phyloP scores from a whole-genome alignment of 2,797 vertebrate genomes.

The Psittacula echo region DNA sequence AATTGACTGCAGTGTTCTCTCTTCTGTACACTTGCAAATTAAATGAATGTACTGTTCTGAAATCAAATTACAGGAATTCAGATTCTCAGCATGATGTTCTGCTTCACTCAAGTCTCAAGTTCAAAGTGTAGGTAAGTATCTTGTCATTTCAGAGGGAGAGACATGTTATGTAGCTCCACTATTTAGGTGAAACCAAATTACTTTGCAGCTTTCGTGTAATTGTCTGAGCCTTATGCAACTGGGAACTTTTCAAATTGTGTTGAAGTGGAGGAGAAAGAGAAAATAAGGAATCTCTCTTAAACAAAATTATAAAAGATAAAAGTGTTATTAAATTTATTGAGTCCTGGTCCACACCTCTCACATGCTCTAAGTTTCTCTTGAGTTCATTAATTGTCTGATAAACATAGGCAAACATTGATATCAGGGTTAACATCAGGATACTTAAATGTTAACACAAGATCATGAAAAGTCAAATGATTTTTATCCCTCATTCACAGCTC shows the following conservation, averaged over 20 bases:
- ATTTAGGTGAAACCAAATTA: neutral
- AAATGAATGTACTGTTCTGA: conserved; percentile 30
- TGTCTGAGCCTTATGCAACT: neutral
- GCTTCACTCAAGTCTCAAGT: conserved; percentile 34
- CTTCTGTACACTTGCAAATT: conserved; percentile 18
- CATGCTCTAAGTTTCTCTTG: neutral
- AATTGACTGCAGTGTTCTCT: conserved; percentile 9
- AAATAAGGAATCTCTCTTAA: neutral
- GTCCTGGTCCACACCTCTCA: neutral
- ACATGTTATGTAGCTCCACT: neutral
- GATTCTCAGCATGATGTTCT: conserved; percentile 37
- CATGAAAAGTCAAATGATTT: neutral
- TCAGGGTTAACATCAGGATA: neutral
- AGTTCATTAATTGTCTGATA: neutral
- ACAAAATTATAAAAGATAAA: neutral
- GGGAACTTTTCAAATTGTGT: neutral
- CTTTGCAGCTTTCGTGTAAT: neutral
- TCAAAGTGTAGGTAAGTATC: conserved; percentile 33
- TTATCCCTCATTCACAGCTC: neutral
- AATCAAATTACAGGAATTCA: conserved; percentile 62
- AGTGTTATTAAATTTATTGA: neutral
- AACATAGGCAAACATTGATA: neutral
- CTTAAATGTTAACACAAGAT: neutral
- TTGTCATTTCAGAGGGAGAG: conserved; percentile 6
- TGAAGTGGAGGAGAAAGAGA: neutral